Evolutionary conservation across 2,113 vertebrate genomes (phyloP).

Genomic region (Sardina pilchardus): DNA sequence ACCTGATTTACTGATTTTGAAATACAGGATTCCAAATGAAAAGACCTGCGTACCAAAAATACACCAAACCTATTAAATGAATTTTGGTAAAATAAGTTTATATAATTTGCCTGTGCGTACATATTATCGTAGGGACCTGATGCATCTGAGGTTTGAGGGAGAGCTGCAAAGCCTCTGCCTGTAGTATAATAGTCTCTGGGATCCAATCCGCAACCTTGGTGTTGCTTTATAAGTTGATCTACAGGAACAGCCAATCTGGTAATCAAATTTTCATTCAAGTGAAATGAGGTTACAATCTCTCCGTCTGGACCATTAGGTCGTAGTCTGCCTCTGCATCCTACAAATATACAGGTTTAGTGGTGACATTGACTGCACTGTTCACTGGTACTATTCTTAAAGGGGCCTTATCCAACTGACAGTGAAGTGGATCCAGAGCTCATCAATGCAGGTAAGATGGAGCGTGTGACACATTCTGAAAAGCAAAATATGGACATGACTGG

Average conservation of each 20-base stretch:
- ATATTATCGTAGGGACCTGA: no score
- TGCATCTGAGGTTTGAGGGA: no score
- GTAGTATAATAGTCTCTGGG: no score
- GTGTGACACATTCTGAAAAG: not conserved
- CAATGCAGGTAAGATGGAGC: constrained; percentile 77
- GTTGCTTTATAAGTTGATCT: not conserved
- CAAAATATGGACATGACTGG: not conserved
- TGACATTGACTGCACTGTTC: not conserved
- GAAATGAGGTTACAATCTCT: not conserved
- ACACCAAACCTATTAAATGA: no score
- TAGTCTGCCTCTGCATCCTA: not conserved
- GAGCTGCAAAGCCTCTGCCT: no score
- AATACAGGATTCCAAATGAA: no score
- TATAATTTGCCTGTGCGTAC: no score
- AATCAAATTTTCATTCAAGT: not conserved
- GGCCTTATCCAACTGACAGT: constrained; percentile 80
- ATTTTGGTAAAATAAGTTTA: no score
- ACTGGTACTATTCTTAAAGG: constrained; percentile 58
- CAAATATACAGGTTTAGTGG: not conserved
- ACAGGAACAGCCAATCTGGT: no score
- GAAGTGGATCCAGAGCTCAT: constrained; percentile 86
- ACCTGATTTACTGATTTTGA: no score
- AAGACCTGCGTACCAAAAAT: no score
- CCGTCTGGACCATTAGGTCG: not conserved
- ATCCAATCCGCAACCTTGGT: not conserved